Base-by-base conservation (phyloP, 2,113 vertebrate genomes). In the Cygnus buccinator region DNA sequence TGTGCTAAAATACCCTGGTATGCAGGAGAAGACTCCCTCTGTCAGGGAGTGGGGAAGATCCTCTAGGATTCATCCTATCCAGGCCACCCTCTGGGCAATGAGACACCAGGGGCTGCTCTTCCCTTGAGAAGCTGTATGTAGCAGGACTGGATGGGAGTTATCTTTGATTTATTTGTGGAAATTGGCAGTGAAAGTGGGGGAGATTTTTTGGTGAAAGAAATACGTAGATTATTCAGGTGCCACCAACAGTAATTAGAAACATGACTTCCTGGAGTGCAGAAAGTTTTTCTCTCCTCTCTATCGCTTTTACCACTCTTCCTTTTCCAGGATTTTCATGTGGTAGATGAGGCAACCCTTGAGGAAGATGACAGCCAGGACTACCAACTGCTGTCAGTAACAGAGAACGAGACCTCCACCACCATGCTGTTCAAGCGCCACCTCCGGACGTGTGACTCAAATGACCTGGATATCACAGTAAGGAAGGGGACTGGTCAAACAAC, bases 361-460 rank as follows among this genome's bases (percentile, higher is more conserved):
- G 79, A 97, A 90, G 98, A 99, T 6, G 20, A 91, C 5, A 91
- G 97, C 54, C 98, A 99, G 96, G 97, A 97, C 72, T 98, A 98
- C 52, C 96, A 97, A 43, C 96, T 99, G 10, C 94, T 98, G 26
- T 97, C 96, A 35, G 46, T 98, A 21, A 96, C 1, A 2, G 98
- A 98, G 96, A 97, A 91, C 3, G 79, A 97, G 0, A 93, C 96
- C 35, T 97, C 98, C 44, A 99, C 98, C 12, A 95, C 87, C 20
- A 96, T 98, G 97, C 96, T 91, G 21, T 98, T 99, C 84, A 89
- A 94, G 84, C 83, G 94, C 65, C 37, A 97, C 29, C 97, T 98
- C 66, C 74, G 89, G 50, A 95, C 97, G 1, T 98, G 98, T 23
- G 98, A 99, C 77, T 65, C 91, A 21, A 77, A 98, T 5, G 98